phyloP scores from a whole-genome alignment of 2,888 invertebrate genomes.

The Cataglyphis rosenhaueri region DNA sequence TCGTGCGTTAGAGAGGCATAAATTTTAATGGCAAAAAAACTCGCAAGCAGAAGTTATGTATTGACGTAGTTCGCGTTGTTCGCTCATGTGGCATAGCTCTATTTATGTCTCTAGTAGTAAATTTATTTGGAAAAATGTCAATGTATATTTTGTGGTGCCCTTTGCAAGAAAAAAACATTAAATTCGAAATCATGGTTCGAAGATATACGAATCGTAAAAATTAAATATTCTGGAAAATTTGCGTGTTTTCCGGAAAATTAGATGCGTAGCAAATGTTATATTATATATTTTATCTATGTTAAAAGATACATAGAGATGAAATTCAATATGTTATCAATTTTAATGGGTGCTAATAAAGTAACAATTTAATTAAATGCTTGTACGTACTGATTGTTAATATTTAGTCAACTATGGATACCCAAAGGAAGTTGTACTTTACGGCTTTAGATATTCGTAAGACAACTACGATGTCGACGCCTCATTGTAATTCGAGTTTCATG shows the following conservation, averaged over 20 bases:
- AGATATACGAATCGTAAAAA: conserved; percentile 11
- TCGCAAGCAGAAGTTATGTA: conserved; percentile 18
- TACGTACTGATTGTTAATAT: conserved; percentile 4
- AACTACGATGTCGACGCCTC: conserved; percentile 16
- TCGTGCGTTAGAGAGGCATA: conserved; percentile 9
- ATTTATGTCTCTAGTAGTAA: conserved; percentile 13
- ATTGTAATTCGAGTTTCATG: conserved; percentile 45
- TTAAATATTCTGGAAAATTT: background rate
- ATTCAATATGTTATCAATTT: background rate
- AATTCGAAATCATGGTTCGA: background rate
- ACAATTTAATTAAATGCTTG: conserved; percentile 7
- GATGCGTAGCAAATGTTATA: background rate
- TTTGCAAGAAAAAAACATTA: conserved; percentile 29
- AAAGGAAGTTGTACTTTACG: conserved; percentile 13
- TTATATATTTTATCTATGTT: background rate
- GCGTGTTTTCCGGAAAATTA: background rate
- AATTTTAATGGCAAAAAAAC: conserved; percentile 25
- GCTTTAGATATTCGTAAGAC: conserved; percentile 17
- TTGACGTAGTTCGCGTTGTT: conserved; percentile 28
- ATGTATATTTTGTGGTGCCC: conserved; percentile 9
- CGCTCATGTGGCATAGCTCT: conserved; percentile 10
- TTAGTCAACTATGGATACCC: background rate
- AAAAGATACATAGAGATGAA: too few relatives aligned
- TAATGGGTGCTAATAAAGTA: background rate
- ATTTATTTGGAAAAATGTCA: conserved; percentile 48